Conservation (phyloP, 2,888 invertebrate genomes). For the Amiota communis region DNA sequence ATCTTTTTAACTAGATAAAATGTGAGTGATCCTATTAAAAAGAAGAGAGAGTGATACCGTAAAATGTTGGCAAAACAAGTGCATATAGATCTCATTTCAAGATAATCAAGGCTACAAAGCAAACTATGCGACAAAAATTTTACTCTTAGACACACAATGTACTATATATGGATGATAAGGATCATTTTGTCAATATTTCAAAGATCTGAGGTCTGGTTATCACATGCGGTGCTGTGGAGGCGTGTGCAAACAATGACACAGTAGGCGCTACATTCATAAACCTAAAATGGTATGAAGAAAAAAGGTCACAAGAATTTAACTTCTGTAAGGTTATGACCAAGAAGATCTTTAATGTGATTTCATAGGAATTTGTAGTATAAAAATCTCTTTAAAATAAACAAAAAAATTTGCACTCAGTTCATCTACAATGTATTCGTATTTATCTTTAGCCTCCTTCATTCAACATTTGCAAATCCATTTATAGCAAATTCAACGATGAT, state of each 20-base stretch:
- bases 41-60: background rate
- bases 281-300: slow-evolving; percentile 7
- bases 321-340: background rate
- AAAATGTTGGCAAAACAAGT: slow-evolving; percentile 62
- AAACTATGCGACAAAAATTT: slow-evolving; percentile 2
- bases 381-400: slow-evolving; percentile 14
- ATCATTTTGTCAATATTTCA: slow-evolving; percentile 20
- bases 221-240: slow-evolving; percentile 38
- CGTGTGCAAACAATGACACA: slow-evolving; percentile 67
- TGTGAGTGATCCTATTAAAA: slow-evolving; percentile 38
- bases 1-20: slow-evolving; percentile 43
- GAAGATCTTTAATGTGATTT: slow-evolving; percentile 5
- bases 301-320: background rate
- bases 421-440: no score
- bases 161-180: background rate
- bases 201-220: slow-evolving; percentile 35
- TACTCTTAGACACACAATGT: background rate
- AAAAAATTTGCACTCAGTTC: background rate
- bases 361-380: background rate
- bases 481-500: slow-evolving; percentile 11
- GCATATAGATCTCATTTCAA: slow-evolving; percentile 35
- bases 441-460: background rate
- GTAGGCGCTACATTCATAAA: slow-evolving; percentile 59
- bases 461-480: slow-evolving; percentile 24
- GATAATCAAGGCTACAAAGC: slow-evolving; percentile 1